Evolutionary conservation across 2,113 vertebrate species (phyloP).

Genomic region (Pteruthius melanotis): DNA sequence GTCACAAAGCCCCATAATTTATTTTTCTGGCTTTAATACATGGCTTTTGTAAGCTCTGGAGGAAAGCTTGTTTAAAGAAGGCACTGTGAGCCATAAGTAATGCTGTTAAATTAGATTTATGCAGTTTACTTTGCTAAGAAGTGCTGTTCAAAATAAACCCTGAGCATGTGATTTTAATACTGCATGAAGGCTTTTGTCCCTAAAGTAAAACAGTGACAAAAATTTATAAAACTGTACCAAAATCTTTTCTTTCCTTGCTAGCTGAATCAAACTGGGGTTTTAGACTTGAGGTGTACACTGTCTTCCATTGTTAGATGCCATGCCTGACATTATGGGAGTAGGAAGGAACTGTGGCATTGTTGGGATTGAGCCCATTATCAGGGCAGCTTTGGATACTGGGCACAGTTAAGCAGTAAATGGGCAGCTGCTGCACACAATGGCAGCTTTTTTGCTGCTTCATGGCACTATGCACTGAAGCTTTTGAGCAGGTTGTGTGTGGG

Average conservation of each 20-base stretch:
- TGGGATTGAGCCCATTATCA: neutral
- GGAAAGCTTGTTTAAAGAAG: neutral
- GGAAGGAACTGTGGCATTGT: neutral
- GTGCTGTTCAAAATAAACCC: neutral
- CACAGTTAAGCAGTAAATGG: neutral
- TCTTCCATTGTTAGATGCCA: neutral
- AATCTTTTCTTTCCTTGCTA: neutral
- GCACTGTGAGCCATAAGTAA: neutral
- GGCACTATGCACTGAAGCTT: neutral
- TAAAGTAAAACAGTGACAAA: neutral
- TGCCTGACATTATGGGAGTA: neutral
- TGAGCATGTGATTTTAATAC: neutral
- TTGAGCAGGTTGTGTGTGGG: neutral
- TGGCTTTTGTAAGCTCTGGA: neutral
- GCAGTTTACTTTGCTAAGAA: neutral
- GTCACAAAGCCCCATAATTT: neutral
- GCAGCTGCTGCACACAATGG: neutral
- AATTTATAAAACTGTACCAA: neutral
- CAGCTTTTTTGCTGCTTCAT: neutral
- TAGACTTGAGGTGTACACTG: neutral
- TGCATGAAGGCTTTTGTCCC: neutral
- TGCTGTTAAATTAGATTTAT: neutral
- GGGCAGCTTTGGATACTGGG: neutral
- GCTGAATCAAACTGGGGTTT: neutral
- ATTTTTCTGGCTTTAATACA: neutral